These are phyloP conservation scores for Grantiella picta DNA, from an alignment of 2,113 vertebrate species.

Conservation along the genomic window DNA sequence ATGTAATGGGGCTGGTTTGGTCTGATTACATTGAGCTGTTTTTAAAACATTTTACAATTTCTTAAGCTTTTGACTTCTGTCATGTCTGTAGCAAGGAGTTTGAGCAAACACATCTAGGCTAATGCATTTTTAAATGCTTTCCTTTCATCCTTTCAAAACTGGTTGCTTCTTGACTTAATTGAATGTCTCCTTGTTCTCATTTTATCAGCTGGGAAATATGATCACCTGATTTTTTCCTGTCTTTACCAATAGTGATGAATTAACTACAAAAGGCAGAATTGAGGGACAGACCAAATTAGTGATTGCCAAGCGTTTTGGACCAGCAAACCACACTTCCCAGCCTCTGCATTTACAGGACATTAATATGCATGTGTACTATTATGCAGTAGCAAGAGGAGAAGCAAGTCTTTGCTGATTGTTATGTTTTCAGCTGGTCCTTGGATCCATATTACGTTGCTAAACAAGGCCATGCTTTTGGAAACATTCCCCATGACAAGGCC, in stretches of 20 bases:
- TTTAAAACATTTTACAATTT: background rate
- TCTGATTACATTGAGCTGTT: background rate
- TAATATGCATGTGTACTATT: accelerated
- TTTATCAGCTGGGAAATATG: background rate
- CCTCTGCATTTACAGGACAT: background rate
- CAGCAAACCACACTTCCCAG: background rate
- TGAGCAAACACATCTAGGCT: background rate
- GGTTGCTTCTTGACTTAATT: background rate
- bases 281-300: background rate
- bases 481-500: background rate
- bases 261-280: background rate
- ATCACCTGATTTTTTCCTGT: background rate
- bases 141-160: background rate
- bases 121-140: constrained; percentile 19
- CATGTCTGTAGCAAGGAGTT: background rate
- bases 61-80: background rate
- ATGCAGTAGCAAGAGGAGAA: background rate
- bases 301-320: background rate
- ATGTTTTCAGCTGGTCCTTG: background rate
- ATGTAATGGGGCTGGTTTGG: background rate
- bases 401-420: background rate
- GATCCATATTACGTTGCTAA: background rate
- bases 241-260: background rate
- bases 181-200: background rate
- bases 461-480: background rate